Percentiles rank a stretch among this genome's conserved stretches.
phyloP scores from a whole-genome alignment of 1,140 invertebrate species.

The Ganaspis sp. region DNA sequence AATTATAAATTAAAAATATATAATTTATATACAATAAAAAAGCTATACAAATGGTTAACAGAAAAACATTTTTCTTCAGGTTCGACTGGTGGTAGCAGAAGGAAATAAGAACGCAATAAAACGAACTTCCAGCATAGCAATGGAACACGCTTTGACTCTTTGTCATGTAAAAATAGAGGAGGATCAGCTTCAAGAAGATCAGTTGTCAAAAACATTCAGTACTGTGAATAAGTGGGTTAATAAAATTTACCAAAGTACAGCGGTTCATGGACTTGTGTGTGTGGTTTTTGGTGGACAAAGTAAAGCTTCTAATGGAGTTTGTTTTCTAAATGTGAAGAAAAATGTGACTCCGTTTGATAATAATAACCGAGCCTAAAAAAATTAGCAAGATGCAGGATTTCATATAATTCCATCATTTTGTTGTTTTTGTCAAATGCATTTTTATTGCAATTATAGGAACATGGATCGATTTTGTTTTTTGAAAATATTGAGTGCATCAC shows the following conservation, averaged over 20 bases:
- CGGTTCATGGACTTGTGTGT: slow-evolving; percentile 76
- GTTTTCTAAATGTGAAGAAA: slow-evolving; percentile 76
- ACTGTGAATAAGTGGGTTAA: slow-evolving; percentile 80
- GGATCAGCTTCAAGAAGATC: slow-evolving; percentile 68
- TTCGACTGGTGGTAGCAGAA: slow-evolving; percentile 69
- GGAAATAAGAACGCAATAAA: slow-evolving; percentile 75
- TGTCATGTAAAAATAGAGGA: slow-evolving; percentile 77
- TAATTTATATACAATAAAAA: too few relatives aligned
- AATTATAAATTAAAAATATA: too few relatives aligned
- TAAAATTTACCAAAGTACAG: slow-evolving; percentile 78
- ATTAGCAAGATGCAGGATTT: too few relatives aligned
- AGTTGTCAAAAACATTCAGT: slow-evolving; percentile 70
- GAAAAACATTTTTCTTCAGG: slow-evolving; percentile 46
- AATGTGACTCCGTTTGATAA: slow-evolving; percentile 35
- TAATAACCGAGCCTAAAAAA: slow-evolving; percentile 6
- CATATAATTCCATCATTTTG: too few relatives aligned
- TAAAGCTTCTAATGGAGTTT: slow-evolving; percentile 73
- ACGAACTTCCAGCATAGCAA: slow-evolving; percentile 75
- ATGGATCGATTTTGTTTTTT: not conserved
- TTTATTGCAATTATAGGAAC: slow-evolving; percentile 29
- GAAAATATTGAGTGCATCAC: not conserved
- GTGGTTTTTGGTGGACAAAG: slow-evolving; percentile 79
- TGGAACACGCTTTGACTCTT: slow-evolving; percentile 78
- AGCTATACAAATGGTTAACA: too few relatives aligned
- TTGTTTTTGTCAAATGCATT: not conserved